Evolutionary conservation across 2,113 vertebrate species (phyloP).

Genomic region (Zosterops lateralis): DNA sequence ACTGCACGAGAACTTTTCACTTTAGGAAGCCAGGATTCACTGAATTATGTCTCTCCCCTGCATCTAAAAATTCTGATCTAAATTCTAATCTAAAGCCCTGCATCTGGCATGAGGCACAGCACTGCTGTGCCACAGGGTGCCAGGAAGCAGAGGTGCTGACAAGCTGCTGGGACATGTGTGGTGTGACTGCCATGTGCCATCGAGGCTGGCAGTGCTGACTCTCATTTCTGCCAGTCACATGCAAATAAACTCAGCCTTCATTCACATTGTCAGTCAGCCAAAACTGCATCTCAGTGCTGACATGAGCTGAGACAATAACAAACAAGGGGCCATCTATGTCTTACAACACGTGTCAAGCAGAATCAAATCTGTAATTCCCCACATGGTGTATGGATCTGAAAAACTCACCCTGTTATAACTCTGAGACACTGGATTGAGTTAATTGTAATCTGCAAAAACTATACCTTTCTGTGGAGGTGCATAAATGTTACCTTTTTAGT

Average conservation of each 20-base stretch:
- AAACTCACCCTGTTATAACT: neutral
- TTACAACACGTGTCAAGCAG: neutral
- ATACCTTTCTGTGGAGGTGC: neutral
- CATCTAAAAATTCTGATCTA: no score
- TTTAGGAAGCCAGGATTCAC: neutral
- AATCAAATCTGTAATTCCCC: neutral
- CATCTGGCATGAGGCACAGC: neutral
- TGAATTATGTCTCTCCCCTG: neutral
- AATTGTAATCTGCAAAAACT: neutral
- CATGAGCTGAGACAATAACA: neutral
- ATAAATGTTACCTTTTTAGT: neutral
- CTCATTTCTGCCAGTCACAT: neutral
- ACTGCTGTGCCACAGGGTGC: neutral
- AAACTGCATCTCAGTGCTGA: neutral
- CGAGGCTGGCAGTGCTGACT: neutral
- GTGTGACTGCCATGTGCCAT: fast-evolving
- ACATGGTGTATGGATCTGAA: neutral
- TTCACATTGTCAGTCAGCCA: neutral
- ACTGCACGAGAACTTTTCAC: neutral
- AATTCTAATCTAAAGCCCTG: neutral
- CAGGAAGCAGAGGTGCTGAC: neutral
- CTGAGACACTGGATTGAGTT: neutral
- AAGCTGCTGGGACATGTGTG: neutral
- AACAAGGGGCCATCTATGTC: neutral
- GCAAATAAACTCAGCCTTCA: neutral